Percentiles rank a stretch among this genome's conserved stretches.
phyloP scores from a whole-genome alignment of 2,888 invertebrate genomes.

The Cheilosia vulpina region DNA sequence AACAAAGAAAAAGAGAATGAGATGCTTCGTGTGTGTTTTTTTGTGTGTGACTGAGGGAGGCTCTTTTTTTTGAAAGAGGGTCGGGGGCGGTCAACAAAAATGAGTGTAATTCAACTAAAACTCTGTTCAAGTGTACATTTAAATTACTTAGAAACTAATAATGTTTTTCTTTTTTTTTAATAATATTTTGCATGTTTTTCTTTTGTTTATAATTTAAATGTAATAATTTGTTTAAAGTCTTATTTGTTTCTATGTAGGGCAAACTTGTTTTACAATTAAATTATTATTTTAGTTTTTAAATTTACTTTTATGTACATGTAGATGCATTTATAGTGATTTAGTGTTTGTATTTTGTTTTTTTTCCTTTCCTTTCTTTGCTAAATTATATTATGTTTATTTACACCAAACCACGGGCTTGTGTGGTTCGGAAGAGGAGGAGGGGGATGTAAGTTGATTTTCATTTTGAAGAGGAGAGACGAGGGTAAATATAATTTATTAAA shows the following conservation, averaged over 20 bases:
- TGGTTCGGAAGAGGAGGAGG: constrained; percentile 30
- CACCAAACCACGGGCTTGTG: constrained; percentile 52
- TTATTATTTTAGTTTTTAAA: constrained; percentile 47
- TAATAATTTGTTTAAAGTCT: constrained; percentile 78
- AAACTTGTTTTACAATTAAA: constrained; percentile 76
- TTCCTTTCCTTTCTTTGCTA: constrained; percentile 13
- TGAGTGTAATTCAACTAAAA: constrained; percentile 70
- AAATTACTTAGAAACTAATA: constrained; percentile 68
- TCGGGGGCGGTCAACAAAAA: constrained; percentile 9
- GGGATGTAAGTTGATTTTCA: constrained; percentile 17
- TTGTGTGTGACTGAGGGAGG: background rate
- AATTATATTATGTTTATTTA: constrained; percentile 56
- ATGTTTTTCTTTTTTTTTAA: constrained; percentile 35
- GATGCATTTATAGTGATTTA: constrained; percentile 73
- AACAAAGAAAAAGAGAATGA: constrained; percentile 70
- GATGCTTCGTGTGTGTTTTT: constrained; percentile 35
- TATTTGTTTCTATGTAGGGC: constrained; percentile 82
- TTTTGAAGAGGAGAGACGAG: constrained; percentile 34
- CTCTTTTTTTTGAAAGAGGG: constrained; percentile 22
- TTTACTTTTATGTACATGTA: constrained; percentile 74
- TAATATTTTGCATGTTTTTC: constrained; percentile 6
- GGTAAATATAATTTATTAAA: constrained; percentile 75
- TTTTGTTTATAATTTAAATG: constrained; percentile 48
- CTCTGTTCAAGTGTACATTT: constrained; percentile 62
- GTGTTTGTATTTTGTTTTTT: constrained; percentile 33